Conservation (phyloP, 2,113 vertebrate species). For the Cephalopholis sonnerati region DNA sequence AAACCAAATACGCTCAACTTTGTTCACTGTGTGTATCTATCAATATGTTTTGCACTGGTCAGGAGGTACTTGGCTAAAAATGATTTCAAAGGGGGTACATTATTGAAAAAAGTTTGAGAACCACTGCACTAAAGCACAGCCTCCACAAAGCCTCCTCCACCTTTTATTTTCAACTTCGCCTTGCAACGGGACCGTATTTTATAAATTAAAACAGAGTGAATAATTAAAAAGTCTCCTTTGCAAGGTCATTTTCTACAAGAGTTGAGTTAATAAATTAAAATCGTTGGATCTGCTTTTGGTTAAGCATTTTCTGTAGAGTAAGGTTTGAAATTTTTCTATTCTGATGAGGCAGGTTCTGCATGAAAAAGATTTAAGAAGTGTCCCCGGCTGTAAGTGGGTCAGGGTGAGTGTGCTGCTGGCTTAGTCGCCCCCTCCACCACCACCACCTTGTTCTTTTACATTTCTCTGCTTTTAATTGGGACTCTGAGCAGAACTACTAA, state of each 20-base stretch:
- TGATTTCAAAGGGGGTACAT: too few species aligned
- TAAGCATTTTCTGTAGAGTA: background rate
- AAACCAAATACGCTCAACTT: too few species aligned
- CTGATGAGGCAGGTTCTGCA: slow-evolving; percentile 48
- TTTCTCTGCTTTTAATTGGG: slow-evolving; percentile 65
- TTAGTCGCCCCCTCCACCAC: slow-evolving; percentile 32
- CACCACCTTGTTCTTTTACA: slow-evolving; percentile 40
- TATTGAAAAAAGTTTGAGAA: too few species aligned
- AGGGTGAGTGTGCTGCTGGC: slow-evolving; percentile 31
- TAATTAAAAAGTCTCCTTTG: background rate
- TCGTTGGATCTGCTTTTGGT: background rate
- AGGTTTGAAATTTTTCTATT: slow-evolving; percentile 27
- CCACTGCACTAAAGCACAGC: too few species aligned
- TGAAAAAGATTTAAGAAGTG: slow-evolving; percentile 39
- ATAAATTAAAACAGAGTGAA: background rate
- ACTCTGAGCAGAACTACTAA: slow-evolving; percentile 27
- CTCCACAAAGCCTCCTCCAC: background rate
- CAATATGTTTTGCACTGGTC: too few species aligned
- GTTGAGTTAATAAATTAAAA: background rate
- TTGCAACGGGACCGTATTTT: background rate
- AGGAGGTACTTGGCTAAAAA: too few species aligned
- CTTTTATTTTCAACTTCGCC: background rate
- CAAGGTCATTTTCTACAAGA: too few species aligned
- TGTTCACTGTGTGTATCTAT: too few species aligned
- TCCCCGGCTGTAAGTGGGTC: slow-evolving; percentile 23